Conservation (phyloP, 1,140 invertebrate species). For the Drosophila subobscura region DNA sequence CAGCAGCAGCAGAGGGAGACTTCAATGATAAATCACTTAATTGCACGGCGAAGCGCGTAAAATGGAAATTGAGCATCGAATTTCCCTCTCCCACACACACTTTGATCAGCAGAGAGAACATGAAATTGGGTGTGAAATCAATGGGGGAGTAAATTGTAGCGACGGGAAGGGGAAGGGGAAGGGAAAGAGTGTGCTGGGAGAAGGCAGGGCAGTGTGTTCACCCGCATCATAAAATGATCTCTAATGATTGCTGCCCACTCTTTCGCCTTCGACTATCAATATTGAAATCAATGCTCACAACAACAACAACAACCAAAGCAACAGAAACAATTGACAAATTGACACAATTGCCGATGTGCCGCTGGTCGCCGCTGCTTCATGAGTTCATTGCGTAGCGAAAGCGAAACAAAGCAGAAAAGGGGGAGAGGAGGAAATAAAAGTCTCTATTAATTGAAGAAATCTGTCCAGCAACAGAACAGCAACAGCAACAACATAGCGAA, state of each 20-base stretch:
- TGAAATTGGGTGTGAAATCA: constrained; percentile 40
- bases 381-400: constrained; percentile 66
- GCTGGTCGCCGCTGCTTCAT: constrained; percentile 18
- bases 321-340: constrained; percentile 60
- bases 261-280: constrained; percentile 57
- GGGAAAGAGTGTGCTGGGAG: neutral
- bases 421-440: constrained; percentile 3
- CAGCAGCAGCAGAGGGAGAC: constrained; percentile 59
- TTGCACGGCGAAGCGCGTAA: constrained; percentile 75
- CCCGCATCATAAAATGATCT: constrained; percentile 69
- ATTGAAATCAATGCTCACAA: constrained; percentile 65
- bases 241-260: constrained; percentile 66
- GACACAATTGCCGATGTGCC: constrained; percentile 67
- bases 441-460: neutral
- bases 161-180: neutral
- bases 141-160: neutral
- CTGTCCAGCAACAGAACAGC: constrained; percentile 45
- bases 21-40: constrained; percentile 82
- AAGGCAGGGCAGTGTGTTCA: constrained; percentile 19
- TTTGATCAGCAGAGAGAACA: constrained; percentile 27
- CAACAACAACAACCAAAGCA: constrained; percentile 12
- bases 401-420: constrained; percentile 15
- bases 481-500: neutral
- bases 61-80: constrained; percentile 77
- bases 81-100: too few species aligned